Evolutionary conservation across 2,113 vertebrate genomes (phyloP).

Genomic region (Oncorhynchus nerka): DNA sequence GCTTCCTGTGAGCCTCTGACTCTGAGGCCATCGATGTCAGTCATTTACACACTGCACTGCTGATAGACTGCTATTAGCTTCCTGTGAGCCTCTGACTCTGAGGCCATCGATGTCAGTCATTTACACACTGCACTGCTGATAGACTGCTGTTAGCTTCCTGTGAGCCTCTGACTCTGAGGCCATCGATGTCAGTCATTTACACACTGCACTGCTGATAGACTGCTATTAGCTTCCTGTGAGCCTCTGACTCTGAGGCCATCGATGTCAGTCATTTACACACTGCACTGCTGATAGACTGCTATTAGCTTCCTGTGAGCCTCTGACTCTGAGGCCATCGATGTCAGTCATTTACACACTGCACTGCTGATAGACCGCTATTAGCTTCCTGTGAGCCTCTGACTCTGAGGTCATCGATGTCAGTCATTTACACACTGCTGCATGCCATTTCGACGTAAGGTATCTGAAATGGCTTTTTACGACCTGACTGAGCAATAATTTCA

Average conservation of each 20-base stretch:
- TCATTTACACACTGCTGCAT: neutral
- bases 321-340: too few species aligned
- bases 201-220: neutral
- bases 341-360: too few species aligned
- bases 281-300: constrained; percentile 21
- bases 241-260: constrained; percentile 19
- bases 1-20: constrained; percentile 3
- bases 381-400: too few species aligned
- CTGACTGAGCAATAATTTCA: constrained; percentile 35
- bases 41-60: constrained; percentile 39
- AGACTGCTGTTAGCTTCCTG: too few species aligned
- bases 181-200: too few species aligned
- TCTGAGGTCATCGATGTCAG: too few species aligned
- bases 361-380: too few species aligned
- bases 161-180: too few species aligned
- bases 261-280: constrained; percentile 41
- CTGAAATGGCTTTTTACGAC: constrained; percentile 29
- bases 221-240: neutral
- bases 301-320: too few species aligned
- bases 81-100: too few species aligned
- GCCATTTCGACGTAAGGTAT: constrained; percentile 34
- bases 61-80: neutral
- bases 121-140: too few species aligned
- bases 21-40: constrained; percentile 35
- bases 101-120: too few species aligned